Evolutionary conservation across 1,140 invertebrate species (phyloP), one percentile per base, ranked within the genome.

Genomic region (Phthorimaea operculella): DNA sequence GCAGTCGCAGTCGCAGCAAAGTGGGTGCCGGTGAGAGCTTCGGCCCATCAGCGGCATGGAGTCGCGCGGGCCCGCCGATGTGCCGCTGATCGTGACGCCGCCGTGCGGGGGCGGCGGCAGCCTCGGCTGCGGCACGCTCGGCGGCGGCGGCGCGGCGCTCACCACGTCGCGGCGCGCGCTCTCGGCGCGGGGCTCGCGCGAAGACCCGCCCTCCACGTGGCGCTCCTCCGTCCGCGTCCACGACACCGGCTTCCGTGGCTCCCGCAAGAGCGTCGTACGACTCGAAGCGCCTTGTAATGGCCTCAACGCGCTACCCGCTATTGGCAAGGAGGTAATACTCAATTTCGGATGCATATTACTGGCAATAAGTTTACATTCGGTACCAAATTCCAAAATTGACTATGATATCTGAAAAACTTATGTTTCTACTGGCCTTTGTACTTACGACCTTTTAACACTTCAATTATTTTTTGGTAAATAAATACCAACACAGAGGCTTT

Each of bases 201-300:
- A 81, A 53, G 73, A 77, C 36, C 68, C 76, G 55, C 79, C 68
- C 45, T 78, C 79, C 60, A 79, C 87, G 8, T 88, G 88, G 76
- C 88, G 88, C 79, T 88, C 87, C 60, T 88, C 87, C 56, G 88
- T 89, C 55, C 74, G 87, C 57, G 87, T 89, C 45, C 85, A 86
- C 66, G 88, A 88, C 68, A 87, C 87, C 58, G 87, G 87, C 64
- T 88, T 89, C 63, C 86, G 88, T 63, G 88, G 87, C 62, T 88
- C 87, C 48, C 79, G 87, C 62, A 87, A 86, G 66, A 88, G 87
- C 68, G 77, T 89, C 64, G 88, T 89, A 53, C 86, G 87, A 60
- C 82, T 89, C 56, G 88, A 89, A 83, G 86, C 88, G 21, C 86
- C 88, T 51, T 89, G 88, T 84, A 89, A 89, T 74, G 88, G 88